Base-by-base conservation (phyloP, 2,888 invertebrate genomes). In the Oscheius sp. region DNA sequence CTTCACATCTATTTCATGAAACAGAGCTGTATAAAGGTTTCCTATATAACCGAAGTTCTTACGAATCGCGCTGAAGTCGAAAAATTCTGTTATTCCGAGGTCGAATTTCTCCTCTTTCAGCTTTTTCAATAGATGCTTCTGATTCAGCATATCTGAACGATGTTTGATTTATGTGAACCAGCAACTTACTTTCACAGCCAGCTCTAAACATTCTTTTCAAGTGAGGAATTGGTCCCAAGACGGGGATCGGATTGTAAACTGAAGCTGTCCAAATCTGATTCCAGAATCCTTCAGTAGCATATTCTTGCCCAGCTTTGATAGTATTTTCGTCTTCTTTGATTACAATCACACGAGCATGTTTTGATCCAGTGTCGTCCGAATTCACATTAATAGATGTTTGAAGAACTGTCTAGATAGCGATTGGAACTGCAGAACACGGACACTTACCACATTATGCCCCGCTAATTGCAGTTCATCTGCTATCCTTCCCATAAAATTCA, bases 401-500 rank as follows among this genome's bases (percentile, higher is more conserved):
- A 6, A 69, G 35, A 5, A 69, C 69, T 5, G 69, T 69, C 69
- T 69, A 25, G 55, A 55, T n/a, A 35, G 2, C 2, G 2, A 46
- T 9, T 29, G 9, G 12, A 23, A 27, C n/a, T 35, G n/a, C 3
- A 5, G 9, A 27, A 13, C 12, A 29, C 12, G n/a, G 13, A 25
- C 12, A 49, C 56, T 13, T 9, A 69, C 78, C 76, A 79, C 78
- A 63, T 76, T 70, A 43, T 79, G 78, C 0, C 76, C 76, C 2
- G 72, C 75, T n/a, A 72, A 73, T 5, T 75, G 73, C 0, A 79
- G 71, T 21, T 75, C 72, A 61, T 79, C 78, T 1, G 78, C 72
- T 21, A 79, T 58, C 25, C 74, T 72, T 0, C 76, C 78, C 75
- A 79, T 75, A 70, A 79, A 79, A 56, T 79, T 79, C 12, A 69